Base-by-base conservation (phyloP, 30 jellyfish, hydroid and myxozoan species). In the Hydractinia echinata region DNA sequence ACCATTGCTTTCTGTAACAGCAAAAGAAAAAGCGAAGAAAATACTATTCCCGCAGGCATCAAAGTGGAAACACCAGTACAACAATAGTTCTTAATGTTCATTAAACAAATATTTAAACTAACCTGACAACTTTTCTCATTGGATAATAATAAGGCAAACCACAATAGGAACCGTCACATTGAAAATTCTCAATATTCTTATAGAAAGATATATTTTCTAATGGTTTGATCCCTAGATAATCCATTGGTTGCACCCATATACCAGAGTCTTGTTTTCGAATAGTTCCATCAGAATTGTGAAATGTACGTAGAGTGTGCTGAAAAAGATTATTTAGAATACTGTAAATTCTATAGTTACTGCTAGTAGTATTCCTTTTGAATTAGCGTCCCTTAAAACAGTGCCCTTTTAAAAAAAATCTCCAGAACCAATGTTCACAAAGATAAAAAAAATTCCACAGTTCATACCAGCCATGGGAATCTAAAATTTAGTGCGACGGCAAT, bases 141-240 rank as follows among this genome's bases (percentile, higher is more conserved):
- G 99, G 94, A 61, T 76, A 88, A 81, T 81, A 79, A 55, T 82
- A 84, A 3, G 99, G 99, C 55, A 54, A 85, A 5, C 96, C 95
- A 69, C 95, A 88, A 61, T 93, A 93, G 14, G 95, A 87, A 16
- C 96, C 99, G 62, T 87, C 96, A 81, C 96, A 93, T 66, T 79
- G 86, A 5, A 84, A 89, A 20, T 50, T 56, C 54, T 87, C 76
- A 30, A 85, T 86, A 21, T 79, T 81, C 50, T 86, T 80, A 81
- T 78, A 86, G 49, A 83, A 55, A 16, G 92, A 88, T 4, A 87
- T 70, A 73, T 86, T 79, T 82, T 44, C 54, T 52, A 93, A 55
- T 67, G 94, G 95, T 44, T 84, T 39, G 51, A 93, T 54, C 3
- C 94, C 94, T 30, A 93, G 84, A 74, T 77, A 86, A 70, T 93